Conservation (phyloP, 2,113 vertebrate species). For the Rhynchomys soricoides region DNA sequence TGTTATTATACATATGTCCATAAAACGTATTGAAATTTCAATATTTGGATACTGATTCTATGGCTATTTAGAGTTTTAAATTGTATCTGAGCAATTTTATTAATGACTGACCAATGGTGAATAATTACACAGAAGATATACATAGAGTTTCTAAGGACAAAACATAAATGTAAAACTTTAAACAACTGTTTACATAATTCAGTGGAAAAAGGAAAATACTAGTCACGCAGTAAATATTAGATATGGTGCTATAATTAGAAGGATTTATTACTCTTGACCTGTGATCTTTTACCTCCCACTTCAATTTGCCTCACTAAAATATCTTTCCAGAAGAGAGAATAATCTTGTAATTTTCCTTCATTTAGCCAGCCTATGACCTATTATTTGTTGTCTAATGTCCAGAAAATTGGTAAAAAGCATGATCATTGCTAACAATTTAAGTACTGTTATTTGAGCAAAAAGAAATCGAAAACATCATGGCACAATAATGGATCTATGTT, state of each 20-base stretch:
- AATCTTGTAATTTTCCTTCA: constrained; percentile 42
- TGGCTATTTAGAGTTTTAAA: neutral
- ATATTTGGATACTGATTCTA: neutral
- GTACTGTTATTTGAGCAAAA: neutral
- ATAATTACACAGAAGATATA: neutral
- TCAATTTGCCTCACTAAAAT: constrained; percentile 5
- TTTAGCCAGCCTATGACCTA: constrained; percentile 4
- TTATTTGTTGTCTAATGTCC: neutral
- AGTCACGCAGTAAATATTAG: neutral
- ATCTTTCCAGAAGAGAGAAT: constrained; percentile 20
- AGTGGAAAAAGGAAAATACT: neutral
- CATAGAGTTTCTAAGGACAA: neutral
- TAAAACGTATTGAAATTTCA: neutral
- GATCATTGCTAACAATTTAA: neutral
- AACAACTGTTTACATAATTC: constrained; percentile 15
- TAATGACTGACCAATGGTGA: neutral
- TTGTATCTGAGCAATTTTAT: neutral
- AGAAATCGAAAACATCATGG: neutral
- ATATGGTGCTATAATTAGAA: neutral
- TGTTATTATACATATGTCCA: neutral
- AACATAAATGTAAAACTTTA: constrained; percentile 40
- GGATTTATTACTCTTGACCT: constrained; percentile 18
- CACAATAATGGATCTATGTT: neutral
- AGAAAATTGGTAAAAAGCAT: neutral
- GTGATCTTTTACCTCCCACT: constrained; percentile 8